Evolutionary conservation across 1,140 invertebrate species (phyloP).

Genomic region (Dinoponera quadriceps): DNA sequence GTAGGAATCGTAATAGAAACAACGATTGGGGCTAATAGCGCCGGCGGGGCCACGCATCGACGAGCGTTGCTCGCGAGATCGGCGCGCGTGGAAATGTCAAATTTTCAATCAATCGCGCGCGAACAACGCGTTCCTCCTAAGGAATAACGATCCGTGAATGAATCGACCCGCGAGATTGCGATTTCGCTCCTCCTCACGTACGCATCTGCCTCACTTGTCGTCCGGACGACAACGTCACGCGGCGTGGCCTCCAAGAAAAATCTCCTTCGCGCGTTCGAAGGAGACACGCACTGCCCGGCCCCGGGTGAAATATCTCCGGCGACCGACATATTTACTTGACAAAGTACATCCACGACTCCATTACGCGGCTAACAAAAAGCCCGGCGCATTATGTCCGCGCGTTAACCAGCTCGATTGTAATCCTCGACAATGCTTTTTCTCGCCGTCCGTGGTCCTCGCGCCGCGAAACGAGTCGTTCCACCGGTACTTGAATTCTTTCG

Average conservation of each 20-base stretch:
- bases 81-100: slow-evolving; percentile 45
- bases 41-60: background rate
- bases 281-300: slow-evolving; percentile 41
- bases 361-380: slow-evolving; percentile 57
- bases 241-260: background rate
- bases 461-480: slow-evolving; percentile 76
- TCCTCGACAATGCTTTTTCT: slow-evolving; percentile 71
- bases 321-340: slow-evolving; percentile 59
- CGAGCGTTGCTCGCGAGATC: background rate
- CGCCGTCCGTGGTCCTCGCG: slow-evolving; percentile 62
- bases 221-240: too few species aligned
- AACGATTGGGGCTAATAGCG: background rate
- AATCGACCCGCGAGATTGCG: background rate
- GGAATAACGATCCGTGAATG: slow-evolving; percentile 17
- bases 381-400: slow-evolving; percentile 66
- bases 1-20: slow-evolving; percentile 23
- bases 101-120: slow-evolving; percentile 33
- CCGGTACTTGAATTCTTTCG: slow-evolving; percentile 79
- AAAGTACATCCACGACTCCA: slow-evolving; percentile 61
- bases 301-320: slow-evolving; percentile 49
- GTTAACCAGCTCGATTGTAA: slow-evolving; percentile 73
- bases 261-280: slow-evolving; percentile 1
- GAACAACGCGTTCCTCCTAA: background rate
- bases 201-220: too few species aligned
- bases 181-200: background rate